Evolutionary conservation across 2,888 invertebrate genomes (phyloP), one percentile per base, ranked within the genome.

Genomic region (Drosophila mettleri): DNA sequence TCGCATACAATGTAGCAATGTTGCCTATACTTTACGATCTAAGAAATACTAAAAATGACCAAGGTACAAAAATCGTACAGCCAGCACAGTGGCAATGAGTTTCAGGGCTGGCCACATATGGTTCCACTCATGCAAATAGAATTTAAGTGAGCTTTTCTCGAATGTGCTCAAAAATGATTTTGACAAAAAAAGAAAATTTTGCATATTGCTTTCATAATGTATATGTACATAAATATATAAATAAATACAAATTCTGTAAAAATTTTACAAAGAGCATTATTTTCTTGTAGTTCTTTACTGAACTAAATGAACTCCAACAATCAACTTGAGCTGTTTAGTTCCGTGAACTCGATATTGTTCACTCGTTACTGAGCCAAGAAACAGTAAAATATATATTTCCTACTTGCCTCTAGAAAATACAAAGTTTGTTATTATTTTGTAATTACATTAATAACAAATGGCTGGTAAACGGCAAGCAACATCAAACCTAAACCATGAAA

Each of bases 401-500:
- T 38, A 10, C 52, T 33, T 41, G 49, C 33, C 39, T 1, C 5
- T 10, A 16, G 20, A 52, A 33, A 10, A 46, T 22, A 38, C 27
- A 34, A 16, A 48, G 51, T 38, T 29, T 5, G 18, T 43, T 20
- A 22, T 10, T 29, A 31, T 36, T 43, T 41, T 10, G 5, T 22
- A 33, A 27, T 43, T 22, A 31, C 14, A 39, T 7, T 6, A 41
- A 33, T 16, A 24, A 46, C 64, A 43, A 58, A 96, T 96, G 96
- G 94, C 96, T 80, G 91, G 92, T 53, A 98, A 98, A 93, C 94
- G 98, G 71, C 92, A 93, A 79, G 97, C 97, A 29, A 94, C 95
- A 6, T 93, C 93, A 22, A 95, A 97, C 62, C 92, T 98, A 73
- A 97, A 96, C 92, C 96, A 96, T 86, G 95, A 96, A 12, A 97